A percentile compares a stretch with the other conserved stretches of the same genome.
Conservation (phyloP, 1,140 invertebrate genomes). For the Batillaria attramentaria region DNA sequence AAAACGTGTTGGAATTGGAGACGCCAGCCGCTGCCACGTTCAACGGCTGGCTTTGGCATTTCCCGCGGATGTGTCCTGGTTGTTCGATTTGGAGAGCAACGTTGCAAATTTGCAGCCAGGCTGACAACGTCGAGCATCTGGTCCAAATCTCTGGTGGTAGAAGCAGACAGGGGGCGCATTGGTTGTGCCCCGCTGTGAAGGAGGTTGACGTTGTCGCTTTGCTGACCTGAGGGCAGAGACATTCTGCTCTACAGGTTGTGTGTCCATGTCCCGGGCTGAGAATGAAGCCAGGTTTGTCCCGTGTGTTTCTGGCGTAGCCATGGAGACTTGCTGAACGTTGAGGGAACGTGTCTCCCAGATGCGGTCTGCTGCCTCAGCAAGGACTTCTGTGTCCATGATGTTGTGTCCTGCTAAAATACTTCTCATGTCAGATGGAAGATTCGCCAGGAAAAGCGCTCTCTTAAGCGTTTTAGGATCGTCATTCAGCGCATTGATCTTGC, state of each 20-base stretch:
- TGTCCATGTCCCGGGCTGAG: background rate
- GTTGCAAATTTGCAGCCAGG: slow-evolving; percentile 18
- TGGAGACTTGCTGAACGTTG: background rate
- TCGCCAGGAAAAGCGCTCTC: background rate
- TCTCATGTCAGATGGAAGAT: background rate
- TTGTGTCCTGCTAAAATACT: slow-evolving; percentile 12
- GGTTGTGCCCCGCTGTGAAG: slow-evolving; percentile 1
- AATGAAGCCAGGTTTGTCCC: background rate
- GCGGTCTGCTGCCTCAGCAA: slow-evolving; percentile 20
- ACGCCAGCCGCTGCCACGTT: slow-evolving; percentile 13
- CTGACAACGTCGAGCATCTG: slow-evolving; percentile 3
- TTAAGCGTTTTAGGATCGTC: background rate
- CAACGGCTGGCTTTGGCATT: slow-evolving; percentile 10
- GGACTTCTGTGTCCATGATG: slow-evolving; percentile 1
- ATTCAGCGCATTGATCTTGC: background rate
- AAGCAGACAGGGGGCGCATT: background rate
- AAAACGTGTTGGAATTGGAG: slow-evolving; percentile 5
- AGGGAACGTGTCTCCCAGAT: slow-evolving; percentile 1
- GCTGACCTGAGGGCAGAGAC: background rate
- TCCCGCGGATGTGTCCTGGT: background rate
- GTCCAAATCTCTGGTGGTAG: slow-evolving; percentile 13
- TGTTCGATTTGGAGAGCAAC: background rate
- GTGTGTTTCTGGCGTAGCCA: slow-evolving; percentile 9
- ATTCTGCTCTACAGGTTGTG: background rate
- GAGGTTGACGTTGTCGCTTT: background rate